These are phyloP conservation scores for Netelia virgata DNA, from an alignment of 2,888 invertebrate genomes.

Conservation along the genomic window DNA sequence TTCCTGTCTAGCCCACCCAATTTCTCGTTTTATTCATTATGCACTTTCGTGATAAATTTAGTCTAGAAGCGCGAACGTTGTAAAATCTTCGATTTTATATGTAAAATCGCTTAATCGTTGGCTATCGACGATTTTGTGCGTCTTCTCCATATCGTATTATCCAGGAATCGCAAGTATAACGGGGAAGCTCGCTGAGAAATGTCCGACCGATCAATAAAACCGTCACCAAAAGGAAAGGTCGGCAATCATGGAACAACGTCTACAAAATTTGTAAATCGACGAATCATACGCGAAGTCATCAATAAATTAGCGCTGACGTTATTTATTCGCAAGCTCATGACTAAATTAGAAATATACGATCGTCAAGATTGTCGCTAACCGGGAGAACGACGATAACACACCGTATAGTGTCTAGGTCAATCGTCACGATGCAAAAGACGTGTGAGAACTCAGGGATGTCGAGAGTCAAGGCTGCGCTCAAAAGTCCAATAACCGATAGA, in stretches of 20 bases:
- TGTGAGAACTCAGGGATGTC: neutral
- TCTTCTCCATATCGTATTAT: neutral
- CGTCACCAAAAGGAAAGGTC: neutral
- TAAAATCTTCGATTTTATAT: neutral
- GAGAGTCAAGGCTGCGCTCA: constrained; percentile 18
- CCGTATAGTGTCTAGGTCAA: neutral
- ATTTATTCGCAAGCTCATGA: neutral
- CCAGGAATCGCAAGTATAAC: neutral
- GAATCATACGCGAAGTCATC: constrained; percentile 13
- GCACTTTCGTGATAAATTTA: constrained; percentile 5
- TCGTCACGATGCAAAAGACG: neutral
- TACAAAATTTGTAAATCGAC: neutral
- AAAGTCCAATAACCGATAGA: constrained; percentile 39
- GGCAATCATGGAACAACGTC: neutral
- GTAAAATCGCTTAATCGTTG: neutral
- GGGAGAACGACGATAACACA: neutral
- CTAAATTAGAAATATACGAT: neutral
- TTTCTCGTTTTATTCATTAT: neutral
- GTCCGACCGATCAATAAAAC: neutral
- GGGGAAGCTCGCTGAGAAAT: neutral
- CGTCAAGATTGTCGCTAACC: neutral
- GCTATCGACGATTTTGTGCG: neutral
- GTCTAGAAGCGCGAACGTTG: neutral
- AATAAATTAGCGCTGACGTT: neutral
- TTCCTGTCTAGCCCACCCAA: neutral